A percentile compares a stretch with the other conserved stretches of the same genome.
These are phyloP conservation scores for Hydrotaea cyrtoneurina DNA, from an alignment of 2,888 invertebrate species.

Conservation along the genomic window DNA sequence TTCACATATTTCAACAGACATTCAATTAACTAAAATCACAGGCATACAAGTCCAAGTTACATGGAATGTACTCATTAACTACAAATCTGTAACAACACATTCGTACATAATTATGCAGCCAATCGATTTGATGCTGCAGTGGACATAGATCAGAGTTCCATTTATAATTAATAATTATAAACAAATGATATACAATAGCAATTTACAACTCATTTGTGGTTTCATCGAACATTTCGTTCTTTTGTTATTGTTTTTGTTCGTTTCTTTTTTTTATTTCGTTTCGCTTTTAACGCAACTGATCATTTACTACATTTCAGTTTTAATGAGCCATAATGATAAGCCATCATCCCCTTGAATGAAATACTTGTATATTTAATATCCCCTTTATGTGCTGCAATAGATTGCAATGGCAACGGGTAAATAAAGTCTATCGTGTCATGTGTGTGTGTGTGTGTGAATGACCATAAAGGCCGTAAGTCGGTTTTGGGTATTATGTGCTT, in stretches of 20 bases:
- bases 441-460: too few relatives aligned
- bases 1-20: too few relatives aligned
- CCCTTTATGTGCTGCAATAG: too few relatives aligned
- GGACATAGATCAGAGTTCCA: conserved; percentile 36
- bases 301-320: conserved; percentile 39
- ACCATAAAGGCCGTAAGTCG: too few relatives aligned
- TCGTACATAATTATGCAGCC: too few relatives aligned
- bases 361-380: background rate
- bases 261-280: conserved; percentile 28
- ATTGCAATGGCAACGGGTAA: too few relatives aligned
- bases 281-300: background rate
- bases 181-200: conserved; percentile 42
- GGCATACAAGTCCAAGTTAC: too few relatives aligned
- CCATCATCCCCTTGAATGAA: conserved; percentile 24
- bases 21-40: too few relatives aligned
- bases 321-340: conserved; percentile 57
- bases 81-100: too few relatives aligned
- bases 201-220: conserved; percentile 55
- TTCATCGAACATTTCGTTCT: conserved; percentile 46
- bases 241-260: conserved; percentile 28
- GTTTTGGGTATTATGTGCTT: background rate
- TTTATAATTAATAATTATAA: conserved; percentile 55
- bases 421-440: too few relatives aligned
- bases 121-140: conserved; percentile 33
- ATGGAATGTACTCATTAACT: too few relatives aligned